Base-by-base conservation (phyloP, 2,888 invertebrate species). In the Tortricodes alternella region DNA sequence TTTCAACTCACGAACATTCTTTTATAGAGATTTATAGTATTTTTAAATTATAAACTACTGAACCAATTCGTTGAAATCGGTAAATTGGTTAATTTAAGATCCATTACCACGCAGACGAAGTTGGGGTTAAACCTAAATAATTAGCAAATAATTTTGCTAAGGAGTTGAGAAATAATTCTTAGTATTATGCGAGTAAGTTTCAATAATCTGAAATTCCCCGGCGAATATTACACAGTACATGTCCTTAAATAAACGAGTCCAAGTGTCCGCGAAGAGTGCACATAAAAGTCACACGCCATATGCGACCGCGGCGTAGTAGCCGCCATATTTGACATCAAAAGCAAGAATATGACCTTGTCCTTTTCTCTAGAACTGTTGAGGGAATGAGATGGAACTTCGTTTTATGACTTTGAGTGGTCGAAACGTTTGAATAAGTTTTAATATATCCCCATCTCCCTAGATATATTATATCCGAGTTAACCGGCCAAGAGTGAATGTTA, bases 201-300 rank as follows among this genome's bases (percentile, higher is more conserved):
- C 49, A 43, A 49, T 49, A 43, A 55, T 37, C 55, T 29, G 37
- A 55, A 29, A 37, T 49, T 27, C 11, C n/a, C 27, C 29, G 15
- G 43, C 37, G 16, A 24, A 44, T 43, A 29, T 44, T 37, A 49
- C 49, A 37, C 37, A 43, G 48, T 49, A 37, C 49, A 29, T 43
- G 43, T 56, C 21, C 49, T 49, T 48, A 24, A 53, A 56, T 49
- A 43, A 56, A 56, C 29, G 49, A 49, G 43, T 37, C 43, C 55
- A 49, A 44, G 49, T 56, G 55, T 53, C 43, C 55, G 37, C 41
- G 27, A 44, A 35, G 55, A 56, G 55, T 9, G 13, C 23, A 23
- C 49, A 56, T 56, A 56, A 56, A 56, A 56, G 49, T 49, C 49
- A 49, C 41, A 35, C 49, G 49, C 55, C 55, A 56, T 37, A 56